Evolutionary conservation across 1,140 invertebrate species (phyloP).

Genomic region (Cydia pomonella): DNA sequence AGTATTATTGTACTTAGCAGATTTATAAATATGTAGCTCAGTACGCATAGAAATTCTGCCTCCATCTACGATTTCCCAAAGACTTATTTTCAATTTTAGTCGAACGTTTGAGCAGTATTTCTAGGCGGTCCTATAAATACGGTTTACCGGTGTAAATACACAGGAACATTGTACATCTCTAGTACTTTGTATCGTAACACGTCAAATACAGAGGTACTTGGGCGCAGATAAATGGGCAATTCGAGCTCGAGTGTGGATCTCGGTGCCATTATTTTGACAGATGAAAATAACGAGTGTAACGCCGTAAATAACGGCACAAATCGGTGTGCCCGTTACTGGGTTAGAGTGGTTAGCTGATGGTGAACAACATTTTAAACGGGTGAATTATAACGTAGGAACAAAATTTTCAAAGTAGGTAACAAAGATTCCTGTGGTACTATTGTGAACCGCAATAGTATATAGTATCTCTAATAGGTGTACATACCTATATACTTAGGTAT

Average conservation of each 20-base stretch:
- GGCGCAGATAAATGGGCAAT: constrained; percentile 31
- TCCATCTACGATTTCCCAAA: too few relatives aligned
- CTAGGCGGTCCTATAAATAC: too few relatives aligned
- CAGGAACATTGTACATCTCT: constrained; percentile 14
- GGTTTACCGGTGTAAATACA: background rate
- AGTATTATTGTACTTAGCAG: background rate
- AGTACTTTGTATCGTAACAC: constrained; percentile 29
- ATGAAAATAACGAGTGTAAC: constrained; percentile 33
- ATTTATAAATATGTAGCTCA: too few relatives aligned
- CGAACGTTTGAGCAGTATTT: background rate
- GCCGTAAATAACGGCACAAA: constrained; percentile 30
- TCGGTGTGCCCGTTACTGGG: constrained; percentile 12
- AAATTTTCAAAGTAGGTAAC: too few relatives aligned
- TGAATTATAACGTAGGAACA: too few relatives aligned
- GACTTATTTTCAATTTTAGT: too few relatives aligned
- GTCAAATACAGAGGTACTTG: constrained; percentile 30
- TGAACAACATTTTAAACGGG: background rate
- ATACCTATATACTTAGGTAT: too few relatives aligned
- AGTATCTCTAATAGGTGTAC: too few relatives aligned
- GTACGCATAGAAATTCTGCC: too few relatives aligned
- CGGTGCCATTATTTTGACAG: constrained; percentile 33
- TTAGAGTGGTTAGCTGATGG: background rate
- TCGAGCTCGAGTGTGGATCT: constrained; percentile 32
- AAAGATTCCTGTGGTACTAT: too few relatives aligned
- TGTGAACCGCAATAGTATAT: too few relatives aligned